Conservation (phyloP, 2,797 vertebrate species). For the Crypturellus tataupa region DNA sequence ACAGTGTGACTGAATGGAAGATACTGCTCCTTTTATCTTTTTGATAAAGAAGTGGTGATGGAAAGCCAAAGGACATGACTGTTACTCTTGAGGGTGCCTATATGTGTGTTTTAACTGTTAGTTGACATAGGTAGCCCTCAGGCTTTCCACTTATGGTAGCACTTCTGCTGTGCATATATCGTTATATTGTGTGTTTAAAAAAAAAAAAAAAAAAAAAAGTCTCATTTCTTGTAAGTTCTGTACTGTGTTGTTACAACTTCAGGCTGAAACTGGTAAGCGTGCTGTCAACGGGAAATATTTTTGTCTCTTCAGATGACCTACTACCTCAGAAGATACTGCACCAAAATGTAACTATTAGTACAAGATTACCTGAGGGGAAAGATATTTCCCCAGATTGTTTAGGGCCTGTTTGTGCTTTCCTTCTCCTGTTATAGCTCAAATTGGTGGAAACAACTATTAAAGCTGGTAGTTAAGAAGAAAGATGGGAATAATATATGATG, state of each 20-base stretch:
- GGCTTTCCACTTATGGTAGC: neutral
- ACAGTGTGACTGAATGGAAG: neutral
- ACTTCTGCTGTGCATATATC: neutral
- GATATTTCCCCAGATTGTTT: neutral
- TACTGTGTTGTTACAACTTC: neutral
- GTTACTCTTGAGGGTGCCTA: neutral
- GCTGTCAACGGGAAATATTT: slow-evolving; percentile 5
- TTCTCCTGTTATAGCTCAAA: neutral
- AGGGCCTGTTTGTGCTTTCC: neutral
- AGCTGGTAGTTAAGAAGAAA: neutral
- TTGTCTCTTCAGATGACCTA: neutral
- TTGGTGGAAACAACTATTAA: neutral
- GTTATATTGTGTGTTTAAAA: neutral
- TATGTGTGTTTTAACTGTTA: neutral
- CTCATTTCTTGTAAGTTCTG: neutral
- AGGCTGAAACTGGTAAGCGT: neutral
- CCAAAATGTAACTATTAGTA: neutral
- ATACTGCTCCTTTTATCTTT: slow-evolving; percentile 6
- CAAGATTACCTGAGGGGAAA: neutral
- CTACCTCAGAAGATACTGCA: slow-evolving; percentile 3
- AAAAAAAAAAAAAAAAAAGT: neutral
- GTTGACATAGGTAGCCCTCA: neutral
- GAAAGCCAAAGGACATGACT: neutral
- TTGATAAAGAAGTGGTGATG: neutral
- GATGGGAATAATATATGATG: neutral